Conservation (phyloP, 1,140 invertebrate species). For the Drosophila pruinosa region DNA sequence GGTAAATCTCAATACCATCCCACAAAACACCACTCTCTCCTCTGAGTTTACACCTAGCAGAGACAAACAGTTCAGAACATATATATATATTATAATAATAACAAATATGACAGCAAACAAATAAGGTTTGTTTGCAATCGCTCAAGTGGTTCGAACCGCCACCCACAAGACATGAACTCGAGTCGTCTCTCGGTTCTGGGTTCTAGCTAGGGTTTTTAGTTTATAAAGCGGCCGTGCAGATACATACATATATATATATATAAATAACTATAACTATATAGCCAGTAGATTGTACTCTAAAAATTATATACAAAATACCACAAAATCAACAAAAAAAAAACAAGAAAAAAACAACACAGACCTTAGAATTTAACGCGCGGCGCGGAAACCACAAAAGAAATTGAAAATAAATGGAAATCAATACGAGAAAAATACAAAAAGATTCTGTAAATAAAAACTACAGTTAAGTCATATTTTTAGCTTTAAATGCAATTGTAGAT, state of each 20-base stretch:
- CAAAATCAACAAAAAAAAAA: no score
- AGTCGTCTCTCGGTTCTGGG: constrained; percentile 21
- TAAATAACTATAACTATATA: constrained; percentile 48
- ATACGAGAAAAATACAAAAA: constrained; percentile 42
- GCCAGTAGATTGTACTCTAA: constrained; percentile 73
- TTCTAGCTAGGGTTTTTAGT: constrained; percentile 66
- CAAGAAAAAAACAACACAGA: constrained; percentile 28
- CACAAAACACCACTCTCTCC: neutral
- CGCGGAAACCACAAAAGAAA: constrained; percentile 48
- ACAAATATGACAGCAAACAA: neutral
- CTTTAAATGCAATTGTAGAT: constrained; percentile 81
- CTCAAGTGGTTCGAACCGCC: constrained; percentile 33
- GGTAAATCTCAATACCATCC: constrained; percentile 30
- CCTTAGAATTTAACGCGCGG: constrained; percentile 71
- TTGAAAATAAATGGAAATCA: constrained; percentile 35
- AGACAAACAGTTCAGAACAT: neutral
- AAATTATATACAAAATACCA: constrained; percentile 35
- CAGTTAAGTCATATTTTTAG: constrained; percentile 80
- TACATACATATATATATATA: constrained; percentile 42
- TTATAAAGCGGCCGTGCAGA: constrained; percentile 66
- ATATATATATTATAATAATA: neutral
- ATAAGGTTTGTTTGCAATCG: constrained; percentile 2
- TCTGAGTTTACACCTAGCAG: neutral
- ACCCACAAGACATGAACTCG: neutral
- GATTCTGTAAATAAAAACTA: constrained; percentile 57